phyloP scores from a whole-genome alignment of 2,797 vertebrate genomes.

The Nothura maculosa region DNA sequence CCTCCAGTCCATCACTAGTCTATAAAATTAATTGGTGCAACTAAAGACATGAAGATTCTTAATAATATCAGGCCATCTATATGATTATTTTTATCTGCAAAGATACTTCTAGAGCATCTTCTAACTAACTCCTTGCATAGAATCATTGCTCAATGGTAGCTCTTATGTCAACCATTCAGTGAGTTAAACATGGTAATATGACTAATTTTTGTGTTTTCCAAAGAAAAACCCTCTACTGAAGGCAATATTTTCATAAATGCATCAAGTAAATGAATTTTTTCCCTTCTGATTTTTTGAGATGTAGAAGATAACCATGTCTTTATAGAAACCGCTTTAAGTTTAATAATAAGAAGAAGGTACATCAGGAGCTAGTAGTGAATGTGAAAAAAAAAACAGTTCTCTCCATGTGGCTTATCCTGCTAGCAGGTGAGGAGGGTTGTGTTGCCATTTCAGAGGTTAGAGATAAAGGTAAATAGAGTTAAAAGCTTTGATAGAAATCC shows the following conservation, averaged over 20 bases:
- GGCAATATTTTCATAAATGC: background rate
- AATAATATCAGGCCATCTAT: background rate
- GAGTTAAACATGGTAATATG: background rate
- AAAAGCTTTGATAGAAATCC: background rate
- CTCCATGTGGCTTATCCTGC: background rate
- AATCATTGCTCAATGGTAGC: background rate
- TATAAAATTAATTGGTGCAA: background rate
- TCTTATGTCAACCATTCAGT: background rate
- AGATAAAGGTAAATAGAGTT: background rate
- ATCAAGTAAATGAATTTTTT: background rate
- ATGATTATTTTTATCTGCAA: background rate
- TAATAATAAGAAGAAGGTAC: background rate
- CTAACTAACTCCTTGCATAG: background rate
- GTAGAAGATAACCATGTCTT: background rate
- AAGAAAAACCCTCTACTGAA: background rate
- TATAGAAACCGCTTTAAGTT: background rate
- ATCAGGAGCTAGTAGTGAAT: background rate
- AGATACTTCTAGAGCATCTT: background rate
- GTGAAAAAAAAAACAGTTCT: background rate
- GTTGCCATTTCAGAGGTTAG: background rate
- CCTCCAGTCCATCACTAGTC: background rate
- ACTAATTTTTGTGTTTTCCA: background rate
- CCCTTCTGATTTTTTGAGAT: background rate
- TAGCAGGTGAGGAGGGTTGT: accelerated
- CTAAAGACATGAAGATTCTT: background rate